Evolutionary conservation across 2,888 invertebrate species (phyloP).

Genomic region (Griposia aprilina): DNA sequence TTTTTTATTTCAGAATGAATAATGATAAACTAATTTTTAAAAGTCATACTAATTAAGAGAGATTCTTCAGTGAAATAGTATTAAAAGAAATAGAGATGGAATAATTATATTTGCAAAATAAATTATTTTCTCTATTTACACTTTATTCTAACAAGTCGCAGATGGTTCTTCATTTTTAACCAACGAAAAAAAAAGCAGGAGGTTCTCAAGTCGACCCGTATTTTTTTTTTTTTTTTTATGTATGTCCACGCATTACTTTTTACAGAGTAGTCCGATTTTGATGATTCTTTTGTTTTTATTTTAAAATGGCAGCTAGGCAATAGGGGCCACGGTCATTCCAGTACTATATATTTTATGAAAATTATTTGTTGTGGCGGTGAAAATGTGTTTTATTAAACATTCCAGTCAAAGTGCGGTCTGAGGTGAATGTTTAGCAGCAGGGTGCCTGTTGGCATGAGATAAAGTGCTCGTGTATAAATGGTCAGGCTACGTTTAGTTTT

Average conservation of each 20-base stretch:
- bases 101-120: background rate
- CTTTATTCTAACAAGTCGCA: background rate
- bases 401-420: background rate
- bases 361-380: background rate
- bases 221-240: too few species aligned
- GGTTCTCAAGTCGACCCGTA: too few species aligned
- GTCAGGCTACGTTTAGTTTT: background rate
- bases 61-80: background rate
- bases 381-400: conserved; percentile 1
- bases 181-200: too few species aligned
- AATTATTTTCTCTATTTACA: background rate
- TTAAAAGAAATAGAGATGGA: background rate
- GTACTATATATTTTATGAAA: background rate
- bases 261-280: too few species aligned
- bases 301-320: background rate
- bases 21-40: background rate
- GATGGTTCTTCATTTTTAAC: background rate
- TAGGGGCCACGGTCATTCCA: background rate
- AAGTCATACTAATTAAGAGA: background rate
- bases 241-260: too few species aligned
- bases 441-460: conserved; percentile 27
- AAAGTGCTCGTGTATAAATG: conserved; percentile 27
- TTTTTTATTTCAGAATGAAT: background rate
- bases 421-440: conserved; percentile 2
- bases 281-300: too few species aligned